These are phyloP conservation scores for Scomber colias DNA, from an alignment of 2,113 vertebrate genomes.

Conservation along the genomic window DNA sequence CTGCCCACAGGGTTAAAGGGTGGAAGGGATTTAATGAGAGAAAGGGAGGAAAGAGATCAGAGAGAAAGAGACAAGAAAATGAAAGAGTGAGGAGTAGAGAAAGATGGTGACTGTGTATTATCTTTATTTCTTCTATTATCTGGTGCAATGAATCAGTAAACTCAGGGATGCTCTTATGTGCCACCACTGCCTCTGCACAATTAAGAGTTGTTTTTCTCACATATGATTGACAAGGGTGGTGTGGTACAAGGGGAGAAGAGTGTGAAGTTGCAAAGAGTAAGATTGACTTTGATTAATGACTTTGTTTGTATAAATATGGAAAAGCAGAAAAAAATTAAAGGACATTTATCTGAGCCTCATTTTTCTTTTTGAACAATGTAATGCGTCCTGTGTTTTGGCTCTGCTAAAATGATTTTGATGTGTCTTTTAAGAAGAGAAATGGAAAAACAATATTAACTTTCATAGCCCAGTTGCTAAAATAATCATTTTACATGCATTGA, in stretches of 20 bases:
- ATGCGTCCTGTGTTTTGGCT: background rate
- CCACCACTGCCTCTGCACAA: conserved; percentile 67
- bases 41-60: conserved; percentile 45
- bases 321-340: conserved; percentile 32
- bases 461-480: background rate
- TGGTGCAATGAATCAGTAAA: conserved; percentile 73
- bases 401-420: background rate
- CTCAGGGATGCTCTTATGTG: conserved; percentile 76
- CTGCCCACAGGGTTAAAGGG: conserved; percentile 95
- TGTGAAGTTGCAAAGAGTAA: conserved; percentile 21
- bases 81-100: conserved; percentile 55
- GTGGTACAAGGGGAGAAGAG: conserved; percentile 40
- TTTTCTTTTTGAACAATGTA: background rate
- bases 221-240: conserved; percentile 76
- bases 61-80: conserved; percentile 69
- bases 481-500: background rate
- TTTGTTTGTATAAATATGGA: conserved; percentile 73
- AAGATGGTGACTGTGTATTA: conserved; percentile 70
- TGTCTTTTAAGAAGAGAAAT: background rate
- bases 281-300: conserved; percentile 71
- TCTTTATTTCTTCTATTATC: conserved; percentile 82
- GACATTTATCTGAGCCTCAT: conserved; percentile 27
- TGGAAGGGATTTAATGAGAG: conserved; percentile 91
- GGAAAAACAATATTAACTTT: background rate
- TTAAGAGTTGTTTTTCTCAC: conserved; percentile 78